phyloP scores from a whole-genome alignment of 2,888 invertebrate species.

The Hyalella azteca region DNA sequence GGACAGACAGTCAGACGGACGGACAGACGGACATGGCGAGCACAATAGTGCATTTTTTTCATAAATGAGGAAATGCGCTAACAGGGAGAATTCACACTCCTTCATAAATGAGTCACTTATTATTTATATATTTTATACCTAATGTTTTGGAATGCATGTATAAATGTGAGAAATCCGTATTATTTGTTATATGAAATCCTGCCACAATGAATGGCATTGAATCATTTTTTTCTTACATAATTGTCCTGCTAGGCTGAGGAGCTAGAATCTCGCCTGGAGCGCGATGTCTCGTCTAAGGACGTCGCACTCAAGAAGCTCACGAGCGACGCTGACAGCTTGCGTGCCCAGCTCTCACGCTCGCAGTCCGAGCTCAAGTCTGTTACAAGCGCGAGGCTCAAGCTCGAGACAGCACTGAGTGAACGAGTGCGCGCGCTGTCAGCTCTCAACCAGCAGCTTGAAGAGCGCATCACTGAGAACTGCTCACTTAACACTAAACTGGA shows the following conservation, averaged over 20 bases:
- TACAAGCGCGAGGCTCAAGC: background rate
- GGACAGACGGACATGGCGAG: no score
- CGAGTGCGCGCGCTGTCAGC: background rate
- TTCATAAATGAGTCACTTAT: no score
- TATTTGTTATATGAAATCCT: no score
- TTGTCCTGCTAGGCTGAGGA: background rate
- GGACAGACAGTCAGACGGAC: no score
- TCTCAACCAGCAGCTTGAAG: background rate
- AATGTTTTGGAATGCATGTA: no score
- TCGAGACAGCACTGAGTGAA: background rate
- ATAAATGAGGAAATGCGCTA: no score
- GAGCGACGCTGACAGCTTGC: background rate
- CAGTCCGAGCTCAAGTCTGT: background rate
- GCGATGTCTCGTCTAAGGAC: background rate
- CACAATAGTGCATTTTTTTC: no score
- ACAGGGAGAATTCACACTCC: no score
- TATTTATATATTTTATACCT: no score
- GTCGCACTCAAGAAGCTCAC: background rate
- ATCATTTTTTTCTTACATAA: no score
- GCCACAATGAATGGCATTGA: no score
- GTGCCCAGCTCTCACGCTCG: background rate
- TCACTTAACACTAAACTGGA: constrained; percentile 3
- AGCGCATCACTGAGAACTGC: constrained; percentile 19
- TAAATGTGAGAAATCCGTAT: no score
- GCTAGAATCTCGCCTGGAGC: background rate